Evolutionary conservation across 2,888 invertebrate species (phyloP), one percentile per base, ranked within the genome.

Genomic region (Anthrax anthrax): DNA sequence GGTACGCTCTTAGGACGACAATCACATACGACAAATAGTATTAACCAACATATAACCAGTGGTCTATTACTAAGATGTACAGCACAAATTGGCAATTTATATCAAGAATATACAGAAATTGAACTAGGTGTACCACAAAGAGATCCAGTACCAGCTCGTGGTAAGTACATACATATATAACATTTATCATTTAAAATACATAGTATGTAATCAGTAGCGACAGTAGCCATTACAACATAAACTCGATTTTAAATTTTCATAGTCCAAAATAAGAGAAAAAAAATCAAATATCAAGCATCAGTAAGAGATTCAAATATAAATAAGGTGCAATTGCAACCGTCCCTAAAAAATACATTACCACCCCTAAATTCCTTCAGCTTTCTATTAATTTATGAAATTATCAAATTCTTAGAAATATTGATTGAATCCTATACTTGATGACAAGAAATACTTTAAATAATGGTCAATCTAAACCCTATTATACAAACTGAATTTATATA

Each of bases 71-170:
- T 87, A 39, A 77, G 79, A 45, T 87, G 86, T 61, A 75, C 77
- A 41, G 82, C 84, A 16, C 74, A 78, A 55, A 74, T 86, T 54
- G 76, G 76, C 47, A 75, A 77, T 37, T 72, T 84, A 49, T 85
- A 84, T 70, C 75, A 76, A 55, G 74, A 75, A 62, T 75, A 76
- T 47, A 78, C 80, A 45, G 81, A 78, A 58, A 67, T 80, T 53
- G 79, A 81, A 61, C 75, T 84, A 59, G 78, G 80, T 50, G 76
- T 80, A 48, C 78, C 79, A 48, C 78, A 80, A 42, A 76, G 80
- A 46, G 84, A 85, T 67, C 86, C 86, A 6, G 74, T 83, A 56
- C 85, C 85, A 18, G 84, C 84, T 63, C 76, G 84, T 73, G 84
- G 85, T 84, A 63, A 71, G 72, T 61, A n/a, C n/a, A 27, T 27